Base-by-base conservation (phyloP, 2,113 vertebrate species). In the Mandrillus leucophaeus region DNA sequence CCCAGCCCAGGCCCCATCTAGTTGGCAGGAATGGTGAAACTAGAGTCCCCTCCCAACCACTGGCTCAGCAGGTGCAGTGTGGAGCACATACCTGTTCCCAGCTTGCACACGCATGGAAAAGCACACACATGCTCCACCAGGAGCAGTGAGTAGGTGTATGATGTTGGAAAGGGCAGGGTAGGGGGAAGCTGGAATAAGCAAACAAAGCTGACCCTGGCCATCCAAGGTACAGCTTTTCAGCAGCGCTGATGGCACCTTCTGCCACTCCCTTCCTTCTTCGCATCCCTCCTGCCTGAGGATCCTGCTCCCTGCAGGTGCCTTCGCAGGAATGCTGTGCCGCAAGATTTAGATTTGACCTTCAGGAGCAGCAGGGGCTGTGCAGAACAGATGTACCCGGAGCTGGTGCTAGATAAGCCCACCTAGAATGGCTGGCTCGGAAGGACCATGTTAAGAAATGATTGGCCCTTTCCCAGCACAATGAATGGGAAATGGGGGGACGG, bases 71-170 rank as follows among this genome's bases (percentile, higher is more conserved):
- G 4, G 45, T 20, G 43, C 17, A 27, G 35, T 0, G 5, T 38
- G 32, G 45, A 40, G 11, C 14, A 35, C n/a, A 52, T 55, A 55
- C 11, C 2, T 8, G 6, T 4, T 25, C 35, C 84, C 18, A 23
- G 23, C 23, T 3, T 43, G 23, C 18, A 6, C 2, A 0, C 0
- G 6, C 14, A 16, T 16, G 35, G 59, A 61, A 38, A 50, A 13
- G 25, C 17, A 18, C 43, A 50, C 48, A 0, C 48, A 3, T 50
- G 48, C 48, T 50, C 40, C 17, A 22, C 1, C 32, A 5, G 1
- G 9, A 18, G 25, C 50, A 9, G 12, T 20, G 64, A 7, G 30
- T 11, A 32, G 12, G 25, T 12, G 1, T 14, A 8, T 30, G n/a
- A 43, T 45, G 38, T 8, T 14, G 32, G 48, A 25, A 68, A 68